phyloP scores from a whole-genome alignment of 2,113 vertebrate species.

The Neoarius graeffei region DNA sequence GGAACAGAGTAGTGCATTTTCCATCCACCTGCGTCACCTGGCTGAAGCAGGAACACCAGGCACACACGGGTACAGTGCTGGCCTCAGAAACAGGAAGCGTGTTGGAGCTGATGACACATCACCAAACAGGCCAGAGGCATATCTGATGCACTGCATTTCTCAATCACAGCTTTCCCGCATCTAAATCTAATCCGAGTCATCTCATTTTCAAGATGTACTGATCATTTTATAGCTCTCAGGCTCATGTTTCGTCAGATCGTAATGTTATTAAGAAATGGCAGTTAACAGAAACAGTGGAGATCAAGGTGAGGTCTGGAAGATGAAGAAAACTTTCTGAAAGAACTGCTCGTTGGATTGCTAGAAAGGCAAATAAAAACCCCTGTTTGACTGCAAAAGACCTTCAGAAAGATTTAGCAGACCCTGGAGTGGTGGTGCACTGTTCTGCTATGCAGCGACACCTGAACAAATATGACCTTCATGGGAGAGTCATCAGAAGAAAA shows the following conservation, averaged over 20 bases:
- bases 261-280: no score
- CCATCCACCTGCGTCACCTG: conserved; percentile 34
- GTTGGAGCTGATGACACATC: conserved; percentile 18
- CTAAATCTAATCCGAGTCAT: conserved; percentile 13
- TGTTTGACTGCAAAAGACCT: no score
- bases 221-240: conserved; percentile 3
- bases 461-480: no score
- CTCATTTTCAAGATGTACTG: background rate
- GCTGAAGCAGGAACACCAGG: background rate
- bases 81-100: background rate
- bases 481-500: no score
- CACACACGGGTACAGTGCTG: background rate
- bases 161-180: background rate
- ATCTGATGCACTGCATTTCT: conserved; percentile 5
- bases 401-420: no score
- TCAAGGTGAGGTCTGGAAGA: no score
- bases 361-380: no score
- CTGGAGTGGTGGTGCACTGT: no score
- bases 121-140: background rate
- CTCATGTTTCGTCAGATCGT: background rate
- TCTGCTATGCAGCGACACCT: no score
- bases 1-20: conserved; percentile 22
- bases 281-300: no score
- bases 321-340: no score
- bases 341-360: no score